Percentiles rank a stretch among this genome's conserved stretches.
These are phyloP conservation scores for Pygoscelis adeliae DNA, from an alignment of 2,113 vertebrate genomes.

Conservation along the genomic window DNA sequence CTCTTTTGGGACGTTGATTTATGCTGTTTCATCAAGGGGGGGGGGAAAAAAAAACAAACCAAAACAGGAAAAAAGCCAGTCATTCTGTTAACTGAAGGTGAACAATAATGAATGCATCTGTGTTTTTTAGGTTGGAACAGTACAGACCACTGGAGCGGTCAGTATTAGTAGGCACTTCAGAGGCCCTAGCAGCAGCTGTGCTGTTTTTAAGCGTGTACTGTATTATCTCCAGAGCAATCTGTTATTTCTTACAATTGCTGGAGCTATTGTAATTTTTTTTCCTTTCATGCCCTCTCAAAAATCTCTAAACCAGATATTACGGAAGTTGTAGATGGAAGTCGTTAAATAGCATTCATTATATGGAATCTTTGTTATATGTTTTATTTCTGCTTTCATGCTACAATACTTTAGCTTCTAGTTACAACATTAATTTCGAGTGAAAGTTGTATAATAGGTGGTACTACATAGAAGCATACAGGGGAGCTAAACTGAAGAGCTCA, in stretches of 20 bases:
- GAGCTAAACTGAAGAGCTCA: background rate
- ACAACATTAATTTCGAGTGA: background rate
- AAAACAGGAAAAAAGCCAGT: background rate
- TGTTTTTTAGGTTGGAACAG: rapidly evolving
- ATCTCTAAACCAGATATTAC: background rate
- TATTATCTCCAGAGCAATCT: background rate
- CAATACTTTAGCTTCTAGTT: background rate
- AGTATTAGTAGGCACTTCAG: background rate
- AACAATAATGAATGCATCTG: background rate
- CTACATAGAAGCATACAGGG: background rate
- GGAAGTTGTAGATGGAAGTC: background rate
- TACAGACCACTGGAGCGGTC: background rate
- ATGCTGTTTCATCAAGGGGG: background rate
- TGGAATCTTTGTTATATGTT: background rate
- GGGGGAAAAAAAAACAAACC: rapidly evolving
- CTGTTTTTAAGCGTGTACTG: rapidly evolving
- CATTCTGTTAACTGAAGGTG: background rate
- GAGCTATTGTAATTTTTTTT: background rate
- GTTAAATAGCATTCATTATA: background rate
- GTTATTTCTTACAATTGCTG: background rate
- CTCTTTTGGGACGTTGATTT: background rate
- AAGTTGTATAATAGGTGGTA: rapidly evolving
- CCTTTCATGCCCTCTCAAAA: background rate
- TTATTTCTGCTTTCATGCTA: background rate
- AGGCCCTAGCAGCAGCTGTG: background rate